Evolutionary conservation across 2,113 vertebrate species (phyloP).

Genomic region (Otus sunia): DNA sequence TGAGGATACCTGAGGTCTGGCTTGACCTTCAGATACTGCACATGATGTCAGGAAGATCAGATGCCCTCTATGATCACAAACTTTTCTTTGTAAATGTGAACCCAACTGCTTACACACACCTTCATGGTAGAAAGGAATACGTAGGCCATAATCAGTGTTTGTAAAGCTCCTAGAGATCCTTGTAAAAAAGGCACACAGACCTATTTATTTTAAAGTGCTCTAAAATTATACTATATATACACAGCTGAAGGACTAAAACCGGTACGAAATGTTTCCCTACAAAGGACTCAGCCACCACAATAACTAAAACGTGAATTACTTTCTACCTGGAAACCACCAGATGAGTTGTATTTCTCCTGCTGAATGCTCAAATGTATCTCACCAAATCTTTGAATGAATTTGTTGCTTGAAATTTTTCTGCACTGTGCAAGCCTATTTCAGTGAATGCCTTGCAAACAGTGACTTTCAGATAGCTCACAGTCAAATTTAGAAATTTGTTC

Average conservation of each 20-base stretch:
- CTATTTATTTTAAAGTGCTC: not conserved
- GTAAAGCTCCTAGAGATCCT: not conserved
- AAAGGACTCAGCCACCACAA: not conserved
- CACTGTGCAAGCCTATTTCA: not conserved
- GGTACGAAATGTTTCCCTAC: not conserved
- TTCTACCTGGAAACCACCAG: not conserved
- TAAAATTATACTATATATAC: not conserved
- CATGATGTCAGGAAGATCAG: not conserved
- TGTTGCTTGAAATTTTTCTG: not conserved
- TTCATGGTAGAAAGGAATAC: not conserved
- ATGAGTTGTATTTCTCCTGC: rapidly evolving
- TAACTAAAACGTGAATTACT: not conserved
- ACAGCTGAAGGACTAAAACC: not conserved
- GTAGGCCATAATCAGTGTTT: not conserved
- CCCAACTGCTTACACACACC: not conserved
- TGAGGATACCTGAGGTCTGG: not conserved
- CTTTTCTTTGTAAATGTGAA: not conserved
- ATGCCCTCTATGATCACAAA: not conserved
- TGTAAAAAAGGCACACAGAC: not conserved
- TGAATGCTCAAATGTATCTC: not conserved
- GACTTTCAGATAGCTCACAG: not conserved
- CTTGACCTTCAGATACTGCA: not conserved
- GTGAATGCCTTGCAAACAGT: not conserved
- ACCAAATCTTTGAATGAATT: not conserved
- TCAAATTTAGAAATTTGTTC: not conserved